Base-by-base conservation (phyloP, 2,888 invertebrate species). In the Catotricha subobsoleta region DNA sequence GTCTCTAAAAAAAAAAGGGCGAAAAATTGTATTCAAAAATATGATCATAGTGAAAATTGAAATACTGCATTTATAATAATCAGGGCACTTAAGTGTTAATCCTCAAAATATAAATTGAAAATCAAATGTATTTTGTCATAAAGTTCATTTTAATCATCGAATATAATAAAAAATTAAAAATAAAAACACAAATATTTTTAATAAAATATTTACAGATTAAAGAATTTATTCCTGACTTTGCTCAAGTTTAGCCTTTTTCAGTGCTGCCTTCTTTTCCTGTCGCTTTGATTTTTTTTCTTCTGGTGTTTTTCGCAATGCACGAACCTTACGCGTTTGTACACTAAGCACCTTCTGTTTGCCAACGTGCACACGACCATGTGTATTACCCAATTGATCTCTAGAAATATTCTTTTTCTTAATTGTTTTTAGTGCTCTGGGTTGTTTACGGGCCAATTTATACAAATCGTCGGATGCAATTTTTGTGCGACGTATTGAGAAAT, bases 371-470 rank as follows among this genome's bases (percentile, higher is more conserved):
- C 91, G 78, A 31, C 92, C 97, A 54, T 86, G 70, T 51, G 79
- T 86, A 8, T 81, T 81, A 41, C 95, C 97, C 54, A 98, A 76
- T 3, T 71, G 74, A 66, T 97, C 90, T 40, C 72, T 72, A 1
- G 78, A 74, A 43, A 94, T 72, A 58, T 98, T 98, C 72, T 97
- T 97, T 67, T 82, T 84, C 54, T 81, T 82, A 48, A 77, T 77
- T 1, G 72, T 67, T 66, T 76, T 83, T 7, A 83, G 64, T 59
- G 78, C 76, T 54, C 74, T 80, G 2, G 90, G 88, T 59, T 80
- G 73, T 48, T 71, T 80, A 55, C 81, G 79, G 1, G 90, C 76
- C 53, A 77, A 72, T 54, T 84, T 88, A 64, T 77, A 83, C 12
- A 95, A 67, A 59, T 91, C 88, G 48, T 84, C 83, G 0, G 90